These are phyloP conservation scores for Oreocharis arfaki DNA, from an alignment of 2,113 vertebrate genomes.

Conservation along the genomic window DNA sequence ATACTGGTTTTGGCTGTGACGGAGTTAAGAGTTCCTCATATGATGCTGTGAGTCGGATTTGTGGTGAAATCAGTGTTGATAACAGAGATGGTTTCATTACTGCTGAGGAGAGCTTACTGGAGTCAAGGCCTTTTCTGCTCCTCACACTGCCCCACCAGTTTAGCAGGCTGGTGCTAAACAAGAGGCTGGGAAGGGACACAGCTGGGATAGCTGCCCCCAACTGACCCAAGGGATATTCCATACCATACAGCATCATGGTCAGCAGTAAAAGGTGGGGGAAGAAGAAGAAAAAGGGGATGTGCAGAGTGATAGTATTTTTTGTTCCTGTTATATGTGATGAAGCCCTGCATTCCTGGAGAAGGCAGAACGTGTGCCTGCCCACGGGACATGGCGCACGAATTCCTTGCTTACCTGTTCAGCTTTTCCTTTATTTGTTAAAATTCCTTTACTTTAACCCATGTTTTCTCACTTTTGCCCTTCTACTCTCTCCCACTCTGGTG, in stretches of 20 bases:
- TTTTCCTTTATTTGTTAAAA: background rate
- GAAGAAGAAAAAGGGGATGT: background rate
- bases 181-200: background rate
- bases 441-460: fast-evolving
- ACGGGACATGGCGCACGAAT: fast-evolving
- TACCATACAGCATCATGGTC: background rate
- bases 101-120: background rate
- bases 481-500: background rate
- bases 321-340: fast-evolving
- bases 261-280: background rate
- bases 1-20: background rate
- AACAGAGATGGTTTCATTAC: background rate
- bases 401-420: background rate
- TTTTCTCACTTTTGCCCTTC: background rate
- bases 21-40: background rate
- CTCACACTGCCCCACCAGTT: fast-evolving
- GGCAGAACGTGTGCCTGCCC: background rate
- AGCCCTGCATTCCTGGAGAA: background rate
- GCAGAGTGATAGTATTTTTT: fast-evolving
- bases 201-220: background rate
- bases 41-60: background rate
- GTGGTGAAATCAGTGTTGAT: background rate
- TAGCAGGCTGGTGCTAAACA: background rate
- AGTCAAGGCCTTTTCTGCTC: background rate
- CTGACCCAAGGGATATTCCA: background rate